Conservation (phyloP, 92 coral and sea anemone species). For the Epizoanthus rinbou region DNA sequence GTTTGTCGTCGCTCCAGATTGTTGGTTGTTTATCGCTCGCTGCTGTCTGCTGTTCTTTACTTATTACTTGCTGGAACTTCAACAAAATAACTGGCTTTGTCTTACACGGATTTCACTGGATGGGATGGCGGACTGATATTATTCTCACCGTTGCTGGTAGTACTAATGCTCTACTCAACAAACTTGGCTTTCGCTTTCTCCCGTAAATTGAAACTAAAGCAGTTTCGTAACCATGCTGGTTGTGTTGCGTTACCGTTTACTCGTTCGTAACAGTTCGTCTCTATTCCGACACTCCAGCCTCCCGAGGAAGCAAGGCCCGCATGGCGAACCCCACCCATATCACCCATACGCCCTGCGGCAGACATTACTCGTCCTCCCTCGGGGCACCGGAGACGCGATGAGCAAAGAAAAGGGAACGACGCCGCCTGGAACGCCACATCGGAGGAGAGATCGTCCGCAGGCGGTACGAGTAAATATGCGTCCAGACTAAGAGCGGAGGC, state of each 20-base stretch:
- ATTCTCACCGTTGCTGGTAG: neutral
- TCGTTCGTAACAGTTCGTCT: neutral
- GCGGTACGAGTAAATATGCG: conserved; percentile 61
- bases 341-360: conserved; percentile 69
- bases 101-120: neutral
- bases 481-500: conserved; percentile 85
- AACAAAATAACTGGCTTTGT: neutral
- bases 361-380: conserved; percentile 71
- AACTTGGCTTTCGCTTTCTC: neutral
- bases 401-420: conserved; percentile 37
- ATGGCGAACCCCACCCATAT: conserved; percentile 98
- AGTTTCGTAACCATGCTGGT: neutral
- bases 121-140: neutral
- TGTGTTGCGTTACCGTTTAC: neutral
- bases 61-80: neutral
- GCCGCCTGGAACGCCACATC: neutral
- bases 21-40: no score
- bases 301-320: conserved; percentile 77
- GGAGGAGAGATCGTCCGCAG: conserved; percentile 45
- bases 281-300: conserved; percentile 39
- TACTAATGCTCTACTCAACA: neutral
- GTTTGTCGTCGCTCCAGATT: no score
- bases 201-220: neutral
- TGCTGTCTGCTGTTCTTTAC: no score
- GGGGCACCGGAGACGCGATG: conserved; percentile 59